A percentile compares a stretch with the other conserved stretches of the same genome.
Evolutionary conservation across 2,797 vertebrate genomes (phyloP).

Genomic region (Neosalanx taihuensis): DNA sequence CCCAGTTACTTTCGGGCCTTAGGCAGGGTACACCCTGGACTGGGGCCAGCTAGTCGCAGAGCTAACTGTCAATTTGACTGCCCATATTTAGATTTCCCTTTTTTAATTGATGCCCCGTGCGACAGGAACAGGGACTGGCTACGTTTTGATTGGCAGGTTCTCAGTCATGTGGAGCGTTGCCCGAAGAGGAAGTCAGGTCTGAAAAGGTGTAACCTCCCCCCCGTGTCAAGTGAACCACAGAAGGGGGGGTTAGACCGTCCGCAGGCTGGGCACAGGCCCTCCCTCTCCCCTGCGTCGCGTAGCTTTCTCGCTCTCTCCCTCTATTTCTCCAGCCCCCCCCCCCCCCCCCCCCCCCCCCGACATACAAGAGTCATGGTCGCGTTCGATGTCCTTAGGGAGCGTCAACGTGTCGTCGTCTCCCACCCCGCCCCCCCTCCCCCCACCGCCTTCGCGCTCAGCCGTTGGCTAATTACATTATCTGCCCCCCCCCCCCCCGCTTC

Average conservation of each 20-base stretch:
- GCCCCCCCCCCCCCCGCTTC: conserved; percentile 24
- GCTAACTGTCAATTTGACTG: too few species aligned
- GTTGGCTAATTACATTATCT: conserved; percentile 58
- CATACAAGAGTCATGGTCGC: conserved; percentile 17
- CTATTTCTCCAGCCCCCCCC: conserved; percentile 10
- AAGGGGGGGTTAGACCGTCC: conserved; percentile 34
- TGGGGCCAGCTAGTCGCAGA: too few species aligned
- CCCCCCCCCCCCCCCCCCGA: conserved; percentile 5
- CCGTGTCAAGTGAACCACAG: conserved; percentile 7
- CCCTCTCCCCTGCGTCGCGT: neutral
- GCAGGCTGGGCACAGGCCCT: neutral
- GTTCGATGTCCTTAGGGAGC: conserved; percentile 52
- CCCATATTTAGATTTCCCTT: too few species aligned
- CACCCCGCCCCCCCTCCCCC: neutral
- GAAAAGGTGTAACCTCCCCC: too few species aligned
- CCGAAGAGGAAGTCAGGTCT: too few species aligned
- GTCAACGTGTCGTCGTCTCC: conserved; percentile 22
- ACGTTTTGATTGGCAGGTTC: too few species aligned
- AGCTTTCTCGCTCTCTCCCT: neutral
- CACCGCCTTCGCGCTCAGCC: conserved; percentile 43
- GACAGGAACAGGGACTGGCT: too few species aligned
- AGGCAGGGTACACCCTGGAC: too few species aligned
- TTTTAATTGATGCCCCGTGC: too few species aligned
- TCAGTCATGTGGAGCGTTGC: too few species aligned
- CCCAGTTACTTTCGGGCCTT: too few species aligned